phyloP scores from a whole-genome alignment of 2,888 invertebrate species.

The Creontiades dilutus region DNA sequence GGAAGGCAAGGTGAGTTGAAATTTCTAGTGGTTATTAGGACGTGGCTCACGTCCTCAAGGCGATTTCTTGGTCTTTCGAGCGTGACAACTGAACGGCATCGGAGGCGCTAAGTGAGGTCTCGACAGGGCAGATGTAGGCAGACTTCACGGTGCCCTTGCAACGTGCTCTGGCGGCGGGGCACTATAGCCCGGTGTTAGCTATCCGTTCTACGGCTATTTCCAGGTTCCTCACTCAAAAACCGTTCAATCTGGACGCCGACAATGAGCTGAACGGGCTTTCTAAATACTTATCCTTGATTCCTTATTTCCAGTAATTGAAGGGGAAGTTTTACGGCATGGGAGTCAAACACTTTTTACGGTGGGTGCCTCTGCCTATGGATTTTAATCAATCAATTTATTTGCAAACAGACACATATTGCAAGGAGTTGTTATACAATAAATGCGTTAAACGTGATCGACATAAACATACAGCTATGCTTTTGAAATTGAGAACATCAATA shows the following conservation, averaged over 20 bases:
- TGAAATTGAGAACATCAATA: no score
- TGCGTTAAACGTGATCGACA: no score
- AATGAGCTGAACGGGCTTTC: neutral
- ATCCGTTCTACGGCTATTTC: neutral
- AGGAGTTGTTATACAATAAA: no score
- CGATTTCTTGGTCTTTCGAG: constrained; percentile 10
- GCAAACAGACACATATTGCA: no score
- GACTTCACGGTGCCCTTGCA: neutral
- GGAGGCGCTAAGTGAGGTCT: neutral
- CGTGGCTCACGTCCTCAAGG: constrained; percentile 11
- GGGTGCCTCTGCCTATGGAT: no score
- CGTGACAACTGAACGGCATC: neutral
- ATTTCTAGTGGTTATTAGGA: constrained; percentile 10
- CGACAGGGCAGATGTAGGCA: neutral
- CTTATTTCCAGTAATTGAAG: no score
- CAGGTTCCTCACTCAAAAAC: neutral
- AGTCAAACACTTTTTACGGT: no score
- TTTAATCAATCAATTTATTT: no score
- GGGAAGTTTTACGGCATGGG: no score
- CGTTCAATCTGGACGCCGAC: neutral
- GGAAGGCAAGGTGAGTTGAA: neutral
- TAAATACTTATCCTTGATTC: no score
- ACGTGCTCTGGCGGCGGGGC: neutral
- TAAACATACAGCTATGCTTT: no score
- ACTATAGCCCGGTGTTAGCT: no score